These are phyloP conservation scores for Hycleus cichorii DNA, from an alignment of 1,140 invertebrate species.

Conservation along the genomic window DNA sequence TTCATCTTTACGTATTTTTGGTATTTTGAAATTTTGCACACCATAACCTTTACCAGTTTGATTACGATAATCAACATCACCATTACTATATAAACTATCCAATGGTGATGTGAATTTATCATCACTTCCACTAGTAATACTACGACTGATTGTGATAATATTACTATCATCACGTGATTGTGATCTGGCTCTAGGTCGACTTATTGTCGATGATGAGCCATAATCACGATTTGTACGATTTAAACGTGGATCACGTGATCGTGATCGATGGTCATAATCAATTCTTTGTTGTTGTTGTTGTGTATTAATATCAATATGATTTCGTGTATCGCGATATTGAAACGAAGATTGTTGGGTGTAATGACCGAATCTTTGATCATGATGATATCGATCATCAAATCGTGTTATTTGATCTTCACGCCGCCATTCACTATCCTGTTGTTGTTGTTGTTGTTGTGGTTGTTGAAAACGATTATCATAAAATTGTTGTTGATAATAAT, in stretches of 20 bases:
- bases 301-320: too few species aligned
- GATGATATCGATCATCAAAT: too few species aligned
- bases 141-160: too few species aligned
- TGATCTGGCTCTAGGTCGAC: slow-evolving; percentile 3
- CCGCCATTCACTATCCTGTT: too few species aligned
- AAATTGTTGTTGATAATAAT: too few species aligned
- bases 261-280: neutral
- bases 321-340: too few species aligned
- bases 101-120: slow-evolving; percentile 40
- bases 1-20: slow-evolving; percentile 47
- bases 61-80: slow-evolving; percentile 27
- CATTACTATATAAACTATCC: slow-evolving; percentile 50
- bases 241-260: slow-evolving; percentile 6
- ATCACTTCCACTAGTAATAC: neutral
- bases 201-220: neutral
- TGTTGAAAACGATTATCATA: too few species aligned
- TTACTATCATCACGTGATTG: slow-evolving; percentile 6
- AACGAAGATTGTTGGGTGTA: too few species aligned
- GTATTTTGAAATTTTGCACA: slow-evolving; percentile 57
- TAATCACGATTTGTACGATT: neutral
- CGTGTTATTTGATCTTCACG: too few species aligned
- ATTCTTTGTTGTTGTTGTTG: too few species aligned
- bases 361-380: too few species aligned
- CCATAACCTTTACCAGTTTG: slow-evolving; percentile 47
- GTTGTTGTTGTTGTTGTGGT: too few species aligned